phyloP scores from a whole-genome alignment of 2,888 invertebrate species.

The Noctua pronuba region DNA sequence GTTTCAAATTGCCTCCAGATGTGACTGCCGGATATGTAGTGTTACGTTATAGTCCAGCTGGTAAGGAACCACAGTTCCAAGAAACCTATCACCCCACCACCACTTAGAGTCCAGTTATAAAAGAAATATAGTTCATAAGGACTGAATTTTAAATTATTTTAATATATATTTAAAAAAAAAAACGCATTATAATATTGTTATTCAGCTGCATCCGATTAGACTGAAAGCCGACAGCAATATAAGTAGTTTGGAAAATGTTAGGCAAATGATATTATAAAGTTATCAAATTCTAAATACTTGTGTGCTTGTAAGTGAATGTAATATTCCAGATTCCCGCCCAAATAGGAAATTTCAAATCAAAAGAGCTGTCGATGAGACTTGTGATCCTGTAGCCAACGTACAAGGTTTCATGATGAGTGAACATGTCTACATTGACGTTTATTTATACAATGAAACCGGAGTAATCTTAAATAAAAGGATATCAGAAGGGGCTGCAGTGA shows the following conservation, averaged over 20 bases:
- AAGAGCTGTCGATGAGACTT: not conserved
- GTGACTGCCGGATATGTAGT: not conserved
- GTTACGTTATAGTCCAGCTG: not conserved
- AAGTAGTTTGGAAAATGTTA: too few species aligned
- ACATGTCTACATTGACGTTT: slow-evolving; percentile 1
- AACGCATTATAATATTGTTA: not conserved
- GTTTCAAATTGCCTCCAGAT: slow-evolving; percentile 9
- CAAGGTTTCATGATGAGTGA: not conserved
- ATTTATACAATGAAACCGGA: slow-evolving; percentile 8
- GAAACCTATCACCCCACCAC: not conserved
- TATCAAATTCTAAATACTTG: not conserved
- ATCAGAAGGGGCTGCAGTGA: not conserved
- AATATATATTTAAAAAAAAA: too few species aligned
- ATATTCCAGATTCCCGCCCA: not conserved
- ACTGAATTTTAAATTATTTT: too few species aligned
- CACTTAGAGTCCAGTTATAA: not conserved
- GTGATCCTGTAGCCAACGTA: not conserved
- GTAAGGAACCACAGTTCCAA: not conserved
- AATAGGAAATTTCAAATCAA: not conserved
- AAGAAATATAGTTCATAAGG: too few species aligned
- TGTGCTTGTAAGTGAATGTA: not conserved
- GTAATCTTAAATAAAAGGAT: not conserved
- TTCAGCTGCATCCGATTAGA: not conserved
- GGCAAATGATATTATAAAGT: not conserved
- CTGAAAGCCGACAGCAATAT: not conserved